phyloP scores from a whole-genome alignment of 1,140 invertebrate species.

The Drosophila sucinea region DNA sequence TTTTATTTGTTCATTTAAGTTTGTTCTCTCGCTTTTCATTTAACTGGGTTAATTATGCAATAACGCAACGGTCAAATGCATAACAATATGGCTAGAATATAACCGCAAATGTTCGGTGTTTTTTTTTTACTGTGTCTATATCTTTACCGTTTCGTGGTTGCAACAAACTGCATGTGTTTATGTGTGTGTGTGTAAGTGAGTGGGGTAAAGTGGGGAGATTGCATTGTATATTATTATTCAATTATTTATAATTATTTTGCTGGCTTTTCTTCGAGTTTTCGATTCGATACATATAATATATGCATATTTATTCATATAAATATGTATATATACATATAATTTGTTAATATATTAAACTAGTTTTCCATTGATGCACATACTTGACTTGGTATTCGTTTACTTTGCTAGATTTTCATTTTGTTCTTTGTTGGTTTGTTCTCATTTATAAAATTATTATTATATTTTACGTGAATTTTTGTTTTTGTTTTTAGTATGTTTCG shows the following conservation, averaged over 20 bases:
- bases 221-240: constrained; percentile 48
- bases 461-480: constrained; percentile 51
- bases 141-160: constrained; percentile 49
- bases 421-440: constrained; percentile 26
- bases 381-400: constrained; percentile 74
- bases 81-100: constrained; percentile 79
- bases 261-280: constrained; percentile 41
- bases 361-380: constrained; percentile 65
- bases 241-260: constrained; percentile 39
- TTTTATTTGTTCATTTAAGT: constrained; percentile 58
- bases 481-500: constrained; percentile 76
- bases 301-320: constrained; percentile 19
- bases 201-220: constrained; percentile 28
- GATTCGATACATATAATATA: constrained; percentile 50
- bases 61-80: constrained; percentile 61
- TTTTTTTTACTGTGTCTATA: constrained; percentile 34
- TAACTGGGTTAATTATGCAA: constrained; percentile 75
- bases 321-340: constrained; percentile 54
- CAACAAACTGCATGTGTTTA: constrained; percentile 36
- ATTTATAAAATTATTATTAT: constrained; percentile 68
- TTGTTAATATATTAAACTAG: constrained; percentile 74
- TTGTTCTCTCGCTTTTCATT: constrained; percentile 66
- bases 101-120: constrained; percentile 60
- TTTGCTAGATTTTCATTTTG: constrained; percentile 68
- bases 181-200: constrained; percentile 35